phyloP scores from a whole-genome alignment of 1,140 invertebrate genomes.

The Chironomus tepperi region DNA sequence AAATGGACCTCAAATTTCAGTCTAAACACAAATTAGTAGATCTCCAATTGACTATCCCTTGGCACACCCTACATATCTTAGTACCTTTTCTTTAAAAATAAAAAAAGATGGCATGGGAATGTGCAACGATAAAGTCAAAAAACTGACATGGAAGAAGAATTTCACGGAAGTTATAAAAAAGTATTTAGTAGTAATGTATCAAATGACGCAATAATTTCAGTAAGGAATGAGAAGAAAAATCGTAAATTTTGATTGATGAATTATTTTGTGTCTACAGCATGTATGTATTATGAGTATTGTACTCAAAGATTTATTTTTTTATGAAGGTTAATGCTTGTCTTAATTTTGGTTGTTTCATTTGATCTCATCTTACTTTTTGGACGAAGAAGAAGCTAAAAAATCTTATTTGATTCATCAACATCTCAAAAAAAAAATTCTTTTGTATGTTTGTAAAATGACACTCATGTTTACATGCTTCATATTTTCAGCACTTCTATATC shows the following conservation, averaged over 20 bases:
- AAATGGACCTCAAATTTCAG: too few relatives aligned
- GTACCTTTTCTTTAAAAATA: too few relatives aligned
- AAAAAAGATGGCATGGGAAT: too few relatives aligned
- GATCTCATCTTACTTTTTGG: not conserved
- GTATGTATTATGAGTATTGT: not conserved
- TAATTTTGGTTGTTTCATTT: not conserved
- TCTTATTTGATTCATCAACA: too few relatives aligned
- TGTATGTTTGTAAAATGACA: not conserved
- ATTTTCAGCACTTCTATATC: not conserved
- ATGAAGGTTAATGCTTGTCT: not conserved
- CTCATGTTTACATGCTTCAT: constrained; percentile 5
- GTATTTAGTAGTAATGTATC: not conserved
- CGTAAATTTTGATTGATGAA: not conserved
- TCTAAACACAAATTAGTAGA: too few relatives aligned
- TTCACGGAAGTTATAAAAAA: not conserved
- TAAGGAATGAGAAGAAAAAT: not conserved
- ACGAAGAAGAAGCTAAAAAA: not conserved
- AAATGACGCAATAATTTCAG: not conserved
- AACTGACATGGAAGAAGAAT: not conserved
- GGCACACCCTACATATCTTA: too few relatives aligned
- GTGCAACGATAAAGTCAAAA: too few relatives aligned
- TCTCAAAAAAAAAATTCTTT: too few relatives aligned
- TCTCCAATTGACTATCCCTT: not conserved
- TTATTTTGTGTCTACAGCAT: not conserved
- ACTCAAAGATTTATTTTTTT: not conserved